Base-by-base conservation (phyloP, 2,888 invertebrate species). In the Lasioglossum pauxillum region DNA sequence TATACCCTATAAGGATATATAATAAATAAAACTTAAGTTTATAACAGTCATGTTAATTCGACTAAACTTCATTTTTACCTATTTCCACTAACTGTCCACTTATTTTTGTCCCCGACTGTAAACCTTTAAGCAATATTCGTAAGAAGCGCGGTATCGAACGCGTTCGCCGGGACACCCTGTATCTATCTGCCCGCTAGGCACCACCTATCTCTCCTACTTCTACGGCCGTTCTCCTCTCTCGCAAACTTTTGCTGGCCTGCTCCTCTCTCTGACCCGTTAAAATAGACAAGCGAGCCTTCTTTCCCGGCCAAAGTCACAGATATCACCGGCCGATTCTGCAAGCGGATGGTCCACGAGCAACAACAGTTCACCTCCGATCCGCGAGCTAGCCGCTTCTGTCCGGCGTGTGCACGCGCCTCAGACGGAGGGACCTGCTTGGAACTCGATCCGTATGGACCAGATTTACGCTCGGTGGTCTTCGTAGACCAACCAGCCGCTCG, bases 231-330 rank as follows among this genome's bases (percentile, higher is more conserved):
- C 75, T 78, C 69, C 14, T 57, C 75, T 41, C 60, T 53, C 67
- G 64, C 82, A 57, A 71, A 74, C 87, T 78, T 87, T 84, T 84
- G 87, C 87, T 76, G 46, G 86, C 72, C 82, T 12, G 77, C 75
- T 85, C 82, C 87, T 88, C 89, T 89, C 86, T 88, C 88, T 89
- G 91, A 91, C 89, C 89, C 90, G 92, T 94, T 93, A 94, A 94
- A 94, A 94, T 94, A 94, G 94, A 94, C 93, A 89, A 94, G 67
- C 67, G 67, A 69, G 91, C 89, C 91, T 92, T 93, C 91, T 91
- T 93, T 93, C 91, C 90, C 92, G 91, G 92, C 92, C 91, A 93
- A 93, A 94, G 93, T 93, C 92, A 92, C 90, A 91, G 92, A 93
- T 93, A 93, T 93, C 92, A 92, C 89, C 91, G 92, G 92, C 90